Conservation (phyloP, 2,888 invertebrate genomes). For the Sinotaia quadrata region DNA sequence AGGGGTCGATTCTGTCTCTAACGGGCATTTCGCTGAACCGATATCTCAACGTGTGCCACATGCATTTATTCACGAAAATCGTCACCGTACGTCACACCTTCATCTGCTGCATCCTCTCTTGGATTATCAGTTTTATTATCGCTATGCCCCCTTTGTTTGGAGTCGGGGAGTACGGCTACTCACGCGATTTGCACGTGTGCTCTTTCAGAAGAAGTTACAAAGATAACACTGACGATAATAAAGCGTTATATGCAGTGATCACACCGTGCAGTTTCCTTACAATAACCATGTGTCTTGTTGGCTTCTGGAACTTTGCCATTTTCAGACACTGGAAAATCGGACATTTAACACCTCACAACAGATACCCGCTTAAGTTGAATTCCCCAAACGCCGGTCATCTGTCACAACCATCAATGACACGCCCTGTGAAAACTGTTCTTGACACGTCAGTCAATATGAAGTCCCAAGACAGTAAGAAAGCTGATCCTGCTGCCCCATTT, state of each 20-base stretch:
- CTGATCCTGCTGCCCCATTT: too few relatives aligned
- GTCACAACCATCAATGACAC: too few relatives aligned
- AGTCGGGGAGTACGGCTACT: slow-evolving; percentile 13
- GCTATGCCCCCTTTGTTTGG: slow-evolving; percentile 12
- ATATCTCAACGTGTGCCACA: slow-evolving; percentile 21
- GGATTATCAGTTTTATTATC: neutral
- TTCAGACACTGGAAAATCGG: slow-evolving; percentile 2
- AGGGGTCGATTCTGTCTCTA: slow-evolving; percentile 7
- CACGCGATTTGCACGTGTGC: slow-evolving; percentile 14
- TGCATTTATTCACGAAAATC: slow-evolving; percentile 5
- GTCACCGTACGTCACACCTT: slow-evolving; percentile 12
- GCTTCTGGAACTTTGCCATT: slow-evolving; percentile 13
- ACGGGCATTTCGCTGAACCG: slow-evolving; percentile 22
- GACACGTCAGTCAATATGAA: too few relatives aligned
- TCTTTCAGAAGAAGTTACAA: slow-evolving; percentile 6
- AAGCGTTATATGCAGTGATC: neutral
- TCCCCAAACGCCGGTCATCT: too few relatives aligned
- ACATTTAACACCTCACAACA: neutral
- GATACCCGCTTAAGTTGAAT: neutral
- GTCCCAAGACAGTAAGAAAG: too few relatives aligned
- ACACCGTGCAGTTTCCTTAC: neutral
- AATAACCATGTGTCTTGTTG: slow-evolving; percentile 1
- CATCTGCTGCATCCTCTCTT: neutral
- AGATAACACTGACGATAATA: too few relatives aligned
- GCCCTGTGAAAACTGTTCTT: too few relatives aligned